Percentiles rank a stretch among this genome's conserved stretches.
phyloP scores from a whole-genome alignment of 1,140 invertebrate genomes.

The Cryptotermes secundus region DNA sequence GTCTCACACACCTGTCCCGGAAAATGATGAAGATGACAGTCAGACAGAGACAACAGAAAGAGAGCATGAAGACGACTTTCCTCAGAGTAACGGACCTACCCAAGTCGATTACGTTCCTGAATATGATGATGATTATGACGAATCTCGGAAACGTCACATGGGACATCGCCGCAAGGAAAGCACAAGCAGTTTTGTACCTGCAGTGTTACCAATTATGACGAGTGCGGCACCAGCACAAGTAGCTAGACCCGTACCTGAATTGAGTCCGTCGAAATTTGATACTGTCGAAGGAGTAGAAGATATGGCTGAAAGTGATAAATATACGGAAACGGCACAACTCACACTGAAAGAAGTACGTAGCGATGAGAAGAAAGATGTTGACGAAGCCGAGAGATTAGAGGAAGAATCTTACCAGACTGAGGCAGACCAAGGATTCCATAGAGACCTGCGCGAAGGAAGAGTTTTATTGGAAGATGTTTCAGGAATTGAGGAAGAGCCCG shows the following conservation, averaged over 20 bases:
- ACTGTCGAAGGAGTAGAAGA: constrained; percentile 11
- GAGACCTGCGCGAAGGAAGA: constrained; percentile 44
- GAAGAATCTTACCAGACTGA: constrained; percentile 48
- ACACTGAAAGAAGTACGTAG: constrained; percentile 49
- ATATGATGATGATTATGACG: constrained; percentile 49
- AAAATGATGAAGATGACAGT: constrained; percentile 42
- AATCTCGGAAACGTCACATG: constrained; percentile 41
- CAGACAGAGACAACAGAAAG: neutral
- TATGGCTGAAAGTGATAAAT: constrained; percentile 46
- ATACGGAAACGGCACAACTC: constrained; percentile 43
- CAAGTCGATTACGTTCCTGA: constrained; percentile 56
- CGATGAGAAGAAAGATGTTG: constrained; percentile 49
- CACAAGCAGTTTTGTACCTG: constrained; percentile 47
- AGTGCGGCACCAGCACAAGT: neutral
- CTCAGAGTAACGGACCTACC: constrained; percentile 56
- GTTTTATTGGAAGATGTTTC: constrained; percentile 38
- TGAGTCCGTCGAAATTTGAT: neutral
- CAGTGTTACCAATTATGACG: constrained; percentile 30
- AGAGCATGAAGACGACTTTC: neutral
- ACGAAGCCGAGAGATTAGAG: constrained; percentile 45
- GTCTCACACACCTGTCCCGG: constrained; percentile 42
- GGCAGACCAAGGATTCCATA: constrained; percentile 48
- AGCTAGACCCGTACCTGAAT: constrained; percentile 39
- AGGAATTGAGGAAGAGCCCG: constrained; percentile 43
- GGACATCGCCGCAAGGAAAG: constrained; percentile 59